Percentiles rank a stretch among this genome's conserved stretches.
Evolutionary conservation across 2,113 vertebrate species (phyloP).

Genomic region (Spermophilus dauricus): DNA sequence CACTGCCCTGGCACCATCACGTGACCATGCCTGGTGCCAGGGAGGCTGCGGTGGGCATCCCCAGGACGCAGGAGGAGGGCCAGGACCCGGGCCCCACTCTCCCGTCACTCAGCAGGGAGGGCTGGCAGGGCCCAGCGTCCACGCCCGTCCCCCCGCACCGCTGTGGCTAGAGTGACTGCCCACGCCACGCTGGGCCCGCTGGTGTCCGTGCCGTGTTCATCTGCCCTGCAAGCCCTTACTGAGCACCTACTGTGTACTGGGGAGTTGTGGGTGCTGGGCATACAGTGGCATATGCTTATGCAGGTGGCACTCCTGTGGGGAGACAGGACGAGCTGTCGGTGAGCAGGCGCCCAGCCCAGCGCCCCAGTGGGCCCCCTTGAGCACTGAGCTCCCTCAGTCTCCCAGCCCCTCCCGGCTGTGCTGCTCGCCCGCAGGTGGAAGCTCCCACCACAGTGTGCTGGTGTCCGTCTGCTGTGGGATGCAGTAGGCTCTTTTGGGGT

Average conservation of each 20-base stretch:
- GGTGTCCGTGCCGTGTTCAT: accelerated
- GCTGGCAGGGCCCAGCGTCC: background rate
- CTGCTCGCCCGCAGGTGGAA: no score
- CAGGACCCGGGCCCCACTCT: accelerated
- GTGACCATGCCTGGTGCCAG: background rate
- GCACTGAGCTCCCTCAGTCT: no score
- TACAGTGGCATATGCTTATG: background rate
- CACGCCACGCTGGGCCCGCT: background rate
- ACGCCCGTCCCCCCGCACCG: accelerated
- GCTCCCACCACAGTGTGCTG: accelerated
- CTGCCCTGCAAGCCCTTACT: background rate
- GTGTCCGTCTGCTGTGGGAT: background rate
- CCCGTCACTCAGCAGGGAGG: background rate
- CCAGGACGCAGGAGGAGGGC: no score
- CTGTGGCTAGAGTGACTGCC: background rate
- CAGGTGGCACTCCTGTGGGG: background rate
- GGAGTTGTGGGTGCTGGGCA: background rate
- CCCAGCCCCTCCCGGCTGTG: no score
- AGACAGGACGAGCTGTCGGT: background rate
- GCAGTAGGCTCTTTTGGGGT: background rate
- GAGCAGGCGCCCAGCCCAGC: background rate
- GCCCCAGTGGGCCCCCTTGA: no score
- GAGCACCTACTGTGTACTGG: background rate
- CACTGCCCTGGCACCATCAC: background rate
- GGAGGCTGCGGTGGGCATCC: background rate